A percentile compares a stretch with the other conserved stretches of the same genome.
Evolutionary conservation across 1,140 invertebrate genomes (phyloP).

Genomic region (Apolygus lucorum): DNA sequence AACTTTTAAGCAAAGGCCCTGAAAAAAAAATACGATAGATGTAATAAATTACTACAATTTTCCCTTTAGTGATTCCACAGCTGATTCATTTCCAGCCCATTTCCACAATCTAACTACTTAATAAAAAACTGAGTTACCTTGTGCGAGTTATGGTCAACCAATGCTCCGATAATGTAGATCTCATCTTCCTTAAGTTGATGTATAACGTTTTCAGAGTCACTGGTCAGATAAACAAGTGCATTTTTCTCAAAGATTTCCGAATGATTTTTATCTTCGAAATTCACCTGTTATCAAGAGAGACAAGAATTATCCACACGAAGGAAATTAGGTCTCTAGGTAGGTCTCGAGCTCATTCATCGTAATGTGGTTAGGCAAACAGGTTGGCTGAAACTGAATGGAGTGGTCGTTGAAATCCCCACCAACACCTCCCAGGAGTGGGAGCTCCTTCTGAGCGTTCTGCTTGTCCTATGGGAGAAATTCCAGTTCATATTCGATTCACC

Average conservation of each 20-base stretch:
- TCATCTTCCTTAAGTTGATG: conserved; percentile 63
- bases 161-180: conserved; percentile 89
- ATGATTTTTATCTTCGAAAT: conserved; percentile 30
- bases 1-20: conserved; percentile 76
- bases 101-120: background rate
- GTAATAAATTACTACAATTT: conserved; percentile 6
- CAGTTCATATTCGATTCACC: too few relatives aligned
- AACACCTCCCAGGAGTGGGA: too few relatives aligned
- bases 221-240: conserved; percentile 82
- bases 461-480: too few relatives aligned
- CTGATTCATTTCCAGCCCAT: background rate
- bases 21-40: conserved; percentile 33
- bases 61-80: too few relatives aligned
- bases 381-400: too few relatives aligned
- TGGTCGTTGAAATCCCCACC: too few relatives aligned
- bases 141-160: conserved; percentile 94
- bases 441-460: too few relatives aligned
- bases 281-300: conserved; percentile 25
- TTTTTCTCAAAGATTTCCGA: conserved; percentile 47
- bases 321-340: too few relatives aligned
- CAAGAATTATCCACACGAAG: conserved; percentile 11
- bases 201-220: conserved; percentile 87
- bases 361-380: too few relatives aligned
- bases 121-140: conserved; percentile 53
- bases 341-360: too few relatives aligned